Evolutionary conservation across 2,888 invertebrate species (phyloP).

Genomic region (Orthonevra nobilis): DNA sequence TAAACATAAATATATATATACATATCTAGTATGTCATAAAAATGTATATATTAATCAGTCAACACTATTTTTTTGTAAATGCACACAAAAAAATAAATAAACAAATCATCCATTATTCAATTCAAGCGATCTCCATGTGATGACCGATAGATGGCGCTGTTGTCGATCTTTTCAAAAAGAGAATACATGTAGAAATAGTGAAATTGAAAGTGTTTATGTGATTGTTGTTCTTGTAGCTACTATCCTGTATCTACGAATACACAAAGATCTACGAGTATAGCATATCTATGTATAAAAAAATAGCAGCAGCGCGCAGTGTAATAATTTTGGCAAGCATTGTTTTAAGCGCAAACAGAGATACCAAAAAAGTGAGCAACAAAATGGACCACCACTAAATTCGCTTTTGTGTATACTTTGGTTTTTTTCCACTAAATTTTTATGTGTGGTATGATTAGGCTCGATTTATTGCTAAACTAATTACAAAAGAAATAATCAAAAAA

Average conservation of each 20-base stretch:
- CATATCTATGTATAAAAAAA: constrained; percentile 17
- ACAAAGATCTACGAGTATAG: constrained; percentile 3
- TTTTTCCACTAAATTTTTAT: constrained; percentile 7
- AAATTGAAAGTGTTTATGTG: constrained; percentile 55
- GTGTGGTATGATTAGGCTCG: constrained; percentile 45
- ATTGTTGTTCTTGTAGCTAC: constrained; percentile 37
- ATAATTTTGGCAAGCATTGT: constrained; percentile 48
- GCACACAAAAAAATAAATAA: constrained; percentile 56
- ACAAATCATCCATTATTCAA: constrained; percentile 65
- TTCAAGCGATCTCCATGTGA: constrained; percentile 69
- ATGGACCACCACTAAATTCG: constrained; percentile 63
- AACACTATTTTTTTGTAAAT: constrained; percentile 58
- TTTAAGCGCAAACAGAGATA: constrained; percentile 69
- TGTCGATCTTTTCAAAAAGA: constrained; percentile 68
- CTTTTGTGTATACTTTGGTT: constrained; percentile 21
- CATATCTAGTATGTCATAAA: constrained; percentile 15
- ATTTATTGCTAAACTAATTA: constrained; percentile 53
- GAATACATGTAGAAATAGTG: constrained; percentile 57
- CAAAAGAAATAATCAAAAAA: constrained; percentile 35
- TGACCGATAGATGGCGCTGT: constrained; percentile 69
- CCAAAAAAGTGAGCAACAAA: constrained; percentile 53
- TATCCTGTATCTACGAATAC: constrained; percentile 6
- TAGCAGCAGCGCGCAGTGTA: constrained; percentile 42
- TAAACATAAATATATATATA: constrained; percentile 43
- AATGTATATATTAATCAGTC: constrained; percentile 44